Evolutionary conservation across 2,888 invertebrate species (phyloP), one percentile per base, ranked within the genome.

Genomic region (Microctonus brassicae): DNA sequence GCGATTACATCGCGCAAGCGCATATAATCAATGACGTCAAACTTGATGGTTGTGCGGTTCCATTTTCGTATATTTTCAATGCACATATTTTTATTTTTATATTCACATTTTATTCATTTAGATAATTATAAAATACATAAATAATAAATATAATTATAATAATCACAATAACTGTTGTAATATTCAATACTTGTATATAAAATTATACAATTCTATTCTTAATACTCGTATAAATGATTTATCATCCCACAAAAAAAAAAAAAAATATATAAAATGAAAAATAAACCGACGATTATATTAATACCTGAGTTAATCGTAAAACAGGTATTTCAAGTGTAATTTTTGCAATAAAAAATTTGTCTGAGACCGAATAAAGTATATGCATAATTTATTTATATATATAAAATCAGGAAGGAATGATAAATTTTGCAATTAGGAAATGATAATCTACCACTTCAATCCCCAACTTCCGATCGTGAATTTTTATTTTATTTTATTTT

Each of bases 1-100:
- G n/a, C 20, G 11, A 61, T 34, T 9, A 1, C 11, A 58, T 20
- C 55, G 73, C 75, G 76, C 76, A 75, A 71, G 75, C 75, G 75
- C 70, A n/a, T n/a, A 7, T 4, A 17, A 17, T 7, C 4, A 47
- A 47, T 47, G 47, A 47, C 47, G 47, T 47, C 47, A 17, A 7
- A 72, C 34, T 22, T 60, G 39, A 24, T 47, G 42, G n/a, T 47
- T 13, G 42, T 13, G 5, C 17, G 13, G 13, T 47, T 6, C 42
- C 7, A 17, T 7, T 9, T 47, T 17, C n/a, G 7, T 7, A 20
- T 7, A 11, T 55, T 29, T 26, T 55, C n/a, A n/a, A 26, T 26
- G 4, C 13, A 55, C 13, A 55, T 0, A n/a, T 13, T 5, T 13
- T 24, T n/a, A n/a, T 55, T 55, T 26, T 55, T 55, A 17, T 55